Conservation (phyloP, 1,140 invertebrate species). For the Brachionus calyciflorus region DNA sequence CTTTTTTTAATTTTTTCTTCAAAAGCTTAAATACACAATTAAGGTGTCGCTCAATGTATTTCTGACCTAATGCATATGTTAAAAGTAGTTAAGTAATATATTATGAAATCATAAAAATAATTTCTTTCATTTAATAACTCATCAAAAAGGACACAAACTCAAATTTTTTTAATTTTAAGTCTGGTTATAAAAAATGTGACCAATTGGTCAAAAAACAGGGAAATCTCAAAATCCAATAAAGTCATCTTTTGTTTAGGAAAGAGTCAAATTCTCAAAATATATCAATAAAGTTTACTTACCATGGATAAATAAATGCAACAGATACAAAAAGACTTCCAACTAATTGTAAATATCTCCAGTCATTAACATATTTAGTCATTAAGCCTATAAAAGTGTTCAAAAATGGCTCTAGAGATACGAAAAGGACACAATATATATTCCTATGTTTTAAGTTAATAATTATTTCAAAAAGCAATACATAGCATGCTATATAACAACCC, state of each 20-base stretch:
- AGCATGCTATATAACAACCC: conserved; percentile 26
- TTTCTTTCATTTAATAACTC: too few relatives aligned
- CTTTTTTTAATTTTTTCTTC: too few relatives aligned
- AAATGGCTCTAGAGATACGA: background rate
- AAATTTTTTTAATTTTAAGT: too few relatives aligned
- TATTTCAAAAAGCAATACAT: conserved; percentile 21
- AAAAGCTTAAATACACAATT: too few relatives aligned
- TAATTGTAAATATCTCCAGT: conserved; percentile 40
- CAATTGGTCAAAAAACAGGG: too few relatives aligned
- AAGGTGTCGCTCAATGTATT: too few relatives aligned
- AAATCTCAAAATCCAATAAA: background rate
- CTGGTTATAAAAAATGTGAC: too few relatives aligned
- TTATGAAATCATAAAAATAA: too few relatives aligned
- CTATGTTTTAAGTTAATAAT: background rate
- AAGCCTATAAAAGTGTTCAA: conserved; percentile 5
- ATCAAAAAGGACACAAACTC: too few relatives aligned
- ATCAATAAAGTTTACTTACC: background rate
- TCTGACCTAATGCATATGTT: too few relatives aligned
- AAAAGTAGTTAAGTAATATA: too few relatives aligned
- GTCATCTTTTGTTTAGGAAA: background rate
- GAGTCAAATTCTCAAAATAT: background rate
- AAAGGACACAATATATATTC: background rate
- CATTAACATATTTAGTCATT: conserved; percentile 8
- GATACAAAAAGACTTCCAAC: conserved; percentile 15
- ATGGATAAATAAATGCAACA: conserved; percentile 27